phyloP scores from a whole-genome alignment of 2,888 invertebrate species.

The Spisula solida region DNA sequence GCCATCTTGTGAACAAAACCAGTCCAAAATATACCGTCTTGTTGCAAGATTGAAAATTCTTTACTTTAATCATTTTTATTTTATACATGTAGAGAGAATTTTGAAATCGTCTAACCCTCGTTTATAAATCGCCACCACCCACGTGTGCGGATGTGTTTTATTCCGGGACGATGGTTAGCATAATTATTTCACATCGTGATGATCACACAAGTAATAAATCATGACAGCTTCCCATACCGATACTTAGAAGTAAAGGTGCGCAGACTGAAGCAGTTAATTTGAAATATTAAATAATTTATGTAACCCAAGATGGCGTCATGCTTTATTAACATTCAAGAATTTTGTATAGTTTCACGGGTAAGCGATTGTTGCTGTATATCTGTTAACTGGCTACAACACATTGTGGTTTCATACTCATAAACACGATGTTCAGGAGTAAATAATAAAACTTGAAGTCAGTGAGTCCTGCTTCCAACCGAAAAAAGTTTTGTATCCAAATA shows the following conservation, averaged over 20 bases:
- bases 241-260: neutral
- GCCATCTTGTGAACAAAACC: too few species aligned
- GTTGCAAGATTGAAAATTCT: too few species aligned
- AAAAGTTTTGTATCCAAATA: neutral
- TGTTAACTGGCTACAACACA: neutral
- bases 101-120: too few species aligned
- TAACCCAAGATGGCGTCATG: constrained; percentile 11
- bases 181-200: neutral
- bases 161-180: constrained; percentile 6
- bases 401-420: neutral
- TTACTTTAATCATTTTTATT: too few species aligned
- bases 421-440: neutral
- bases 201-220: neutral
- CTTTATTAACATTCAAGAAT: constrained; percentile 22
- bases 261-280: constrained; percentile 17
- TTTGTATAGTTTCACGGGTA: constrained; percentile 40
- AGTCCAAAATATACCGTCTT: too few species aligned
- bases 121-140: neutral
- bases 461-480: neutral
- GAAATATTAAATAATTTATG: constrained; percentile 41
- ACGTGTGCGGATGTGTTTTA: neutral
- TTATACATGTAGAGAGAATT: too few species aligned
- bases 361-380: constrained; percentile 5
- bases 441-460: neutral
- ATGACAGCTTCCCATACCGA: neutral